Conservation (phyloP, 1,140 invertebrate species). For the Drosophila virilis region DNA sequence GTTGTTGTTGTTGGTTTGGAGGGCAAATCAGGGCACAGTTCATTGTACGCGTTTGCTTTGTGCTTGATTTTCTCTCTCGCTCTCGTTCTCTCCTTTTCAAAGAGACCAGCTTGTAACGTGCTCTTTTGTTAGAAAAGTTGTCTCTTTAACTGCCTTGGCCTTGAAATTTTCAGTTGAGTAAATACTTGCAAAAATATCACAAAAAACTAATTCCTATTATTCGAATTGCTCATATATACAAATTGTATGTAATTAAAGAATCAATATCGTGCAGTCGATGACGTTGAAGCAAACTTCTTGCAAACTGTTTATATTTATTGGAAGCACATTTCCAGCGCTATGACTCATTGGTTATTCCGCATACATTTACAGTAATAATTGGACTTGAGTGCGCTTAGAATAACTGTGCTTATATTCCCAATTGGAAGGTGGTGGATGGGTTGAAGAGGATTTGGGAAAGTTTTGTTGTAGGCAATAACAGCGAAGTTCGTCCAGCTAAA, state of each 20-base stretch:
- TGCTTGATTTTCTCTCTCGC: conserved; percentile 13
- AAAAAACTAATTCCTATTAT: no score
- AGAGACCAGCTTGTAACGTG: background rate
- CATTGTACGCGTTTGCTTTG: conserved; percentile 45
- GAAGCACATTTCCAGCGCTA: conserved; percentile 6
- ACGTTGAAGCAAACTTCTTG: background rate
- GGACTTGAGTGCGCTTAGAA: background rate
- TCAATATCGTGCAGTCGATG: background rate
- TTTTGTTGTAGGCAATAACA: no score
- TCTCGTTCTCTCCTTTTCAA: background rate
- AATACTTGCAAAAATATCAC: background rate
- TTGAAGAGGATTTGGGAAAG: no score
- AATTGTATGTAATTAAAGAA: background rate
- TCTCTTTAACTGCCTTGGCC: conserved; percentile 8
- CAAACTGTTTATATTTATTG: background rate
- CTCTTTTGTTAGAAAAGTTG: background rate
- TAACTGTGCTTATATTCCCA: background rate
- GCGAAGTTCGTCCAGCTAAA: no score
- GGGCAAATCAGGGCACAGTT: conserved; percentile 40
- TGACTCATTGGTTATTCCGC: background rate
- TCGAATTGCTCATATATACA: background rate
- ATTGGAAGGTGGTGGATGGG: no score
- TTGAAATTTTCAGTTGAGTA: conserved; percentile 3
- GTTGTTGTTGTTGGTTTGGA: conserved; percentile 23
- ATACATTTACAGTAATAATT: background rate